These are phyloP conservation scores for Merops nubicus DNA, from an alignment of 2,113 vertebrate species.

Conservation along the genomic window DNA sequence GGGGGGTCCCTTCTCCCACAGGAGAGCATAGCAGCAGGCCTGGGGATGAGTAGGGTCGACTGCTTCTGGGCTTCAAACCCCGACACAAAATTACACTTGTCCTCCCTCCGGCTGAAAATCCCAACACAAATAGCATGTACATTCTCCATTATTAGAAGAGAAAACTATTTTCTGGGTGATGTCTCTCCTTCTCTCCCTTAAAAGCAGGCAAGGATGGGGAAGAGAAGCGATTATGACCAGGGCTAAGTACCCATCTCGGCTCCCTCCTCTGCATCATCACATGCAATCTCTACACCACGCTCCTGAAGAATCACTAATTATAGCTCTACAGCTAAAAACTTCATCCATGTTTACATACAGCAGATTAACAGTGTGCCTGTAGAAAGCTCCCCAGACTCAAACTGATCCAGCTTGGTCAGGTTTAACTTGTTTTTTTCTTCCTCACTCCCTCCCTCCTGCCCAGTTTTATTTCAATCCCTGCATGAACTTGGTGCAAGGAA, in stretches of 20 bases:
- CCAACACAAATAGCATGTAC: neutral
- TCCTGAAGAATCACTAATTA: constrained; percentile 15
- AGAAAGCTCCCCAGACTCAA: neutral
- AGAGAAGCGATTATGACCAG: neutral
- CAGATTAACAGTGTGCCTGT: neutral
- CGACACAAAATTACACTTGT: neutral
- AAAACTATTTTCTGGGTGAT: neutral
- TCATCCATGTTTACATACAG: neutral
- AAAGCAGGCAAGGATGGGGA: neutral
- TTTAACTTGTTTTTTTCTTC: neutral
- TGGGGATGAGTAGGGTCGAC: neutral
- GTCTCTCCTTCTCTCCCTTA: neutral
- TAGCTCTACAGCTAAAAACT: constrained; percentile 5
- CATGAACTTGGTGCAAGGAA: neutral
- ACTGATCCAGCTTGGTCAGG: neutral
- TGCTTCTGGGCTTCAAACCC: neutral
- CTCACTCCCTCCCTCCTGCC: neutral
- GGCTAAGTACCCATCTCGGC: neutral
- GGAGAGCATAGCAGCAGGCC: neutral
- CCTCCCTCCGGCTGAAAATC: neutral
- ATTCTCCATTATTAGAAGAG: neutral
- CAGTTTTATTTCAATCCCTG: neutral
- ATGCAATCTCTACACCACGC: neutral
- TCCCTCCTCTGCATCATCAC: neutral
- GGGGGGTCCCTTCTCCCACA: neutral